Base-by-base conservation (phyloP, 2,888 invertebrate species). In the Axea sp. region DNA sequence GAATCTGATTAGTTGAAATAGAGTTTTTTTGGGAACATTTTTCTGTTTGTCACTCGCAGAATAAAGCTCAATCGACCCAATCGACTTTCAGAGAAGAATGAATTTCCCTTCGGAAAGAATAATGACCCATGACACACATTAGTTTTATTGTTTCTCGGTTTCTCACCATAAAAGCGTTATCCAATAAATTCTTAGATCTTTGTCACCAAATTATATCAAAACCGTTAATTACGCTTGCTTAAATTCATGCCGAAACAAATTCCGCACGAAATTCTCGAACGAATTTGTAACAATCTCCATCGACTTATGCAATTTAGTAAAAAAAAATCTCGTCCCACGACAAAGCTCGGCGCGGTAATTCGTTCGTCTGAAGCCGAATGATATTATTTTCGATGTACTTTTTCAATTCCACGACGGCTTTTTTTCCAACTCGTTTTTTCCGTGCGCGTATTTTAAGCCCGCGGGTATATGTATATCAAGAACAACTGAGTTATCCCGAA, bases 31-130 rank as follows among this genome's bases (percentile, higher is more conserved):
- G 45, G 24, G 14, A 14, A 37, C 65, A 65, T 65, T 65, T 55
- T 65, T 65, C 65, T 47, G 65, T 65, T 64, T 55, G 65, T 65
- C 65, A 55, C 45, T 55, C 30, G 65, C 55, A 55, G 65, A 65
- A 55, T 65, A 43, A 65, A 65, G 45, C 47, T 60, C 47, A 47
- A 60, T 59, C 59, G 59, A 45, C 43, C 53, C 53, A 53, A 64
- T 64, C 43, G 64, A 31, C 49, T 60, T 60, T 39, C 14, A 39
- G 41, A 39, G 62, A 62, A 62, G 39, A 62, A 62, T 62, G 62
- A 39, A 62, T 62, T 51, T 62, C 31, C 39, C 49, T 49, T 7
- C 49, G 41, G 51, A 51, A 64, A 64, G 41, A 51, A 51, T 64
- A 64, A 64, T 64, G 51, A 64, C 26, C 33, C 62, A 51, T 64